Percentiles rank a stretch among this genome's conserved stretches.
Conservation (phyloP, 2,888 invertebrate genomes). For the Leptopilina myrica region DNA sequence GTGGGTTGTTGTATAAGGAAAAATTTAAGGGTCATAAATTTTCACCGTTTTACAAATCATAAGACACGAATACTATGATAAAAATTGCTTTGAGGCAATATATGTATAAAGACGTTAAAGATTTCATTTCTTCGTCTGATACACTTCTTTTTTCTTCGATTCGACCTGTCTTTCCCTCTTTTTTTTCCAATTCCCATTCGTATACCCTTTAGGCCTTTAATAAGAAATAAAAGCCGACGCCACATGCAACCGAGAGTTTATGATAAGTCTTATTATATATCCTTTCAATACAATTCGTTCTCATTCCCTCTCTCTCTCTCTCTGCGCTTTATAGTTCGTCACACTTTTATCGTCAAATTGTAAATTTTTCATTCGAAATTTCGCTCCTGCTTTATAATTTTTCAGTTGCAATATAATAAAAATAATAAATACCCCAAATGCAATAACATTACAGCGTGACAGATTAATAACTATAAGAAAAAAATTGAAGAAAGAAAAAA, state of each 20-base stretch:
- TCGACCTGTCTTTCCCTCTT: conserved; percentile 3
- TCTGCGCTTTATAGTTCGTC: conserved; percentile 17
- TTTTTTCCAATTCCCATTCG: conserved; percentile 21
- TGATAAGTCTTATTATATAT: conserved; percentile 36
- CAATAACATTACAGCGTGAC: not conserved
- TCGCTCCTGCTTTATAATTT: not conserved
- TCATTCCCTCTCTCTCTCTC: not conserved
- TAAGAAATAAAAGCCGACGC: conserved; percentile 33
- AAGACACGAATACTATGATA: conserved; percentile 3
- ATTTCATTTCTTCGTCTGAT: not conserved
- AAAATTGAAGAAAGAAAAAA: no score
- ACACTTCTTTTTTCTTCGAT: conserved; percentile 6
- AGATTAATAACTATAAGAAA: not conserved
- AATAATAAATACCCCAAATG: not conserved
- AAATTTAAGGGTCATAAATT: conserved; percentile 30
- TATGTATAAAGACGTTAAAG: not conserved
- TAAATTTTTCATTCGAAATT: not conserved
- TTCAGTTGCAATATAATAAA: not conserved
- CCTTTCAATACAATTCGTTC: conserved; percentile 24
- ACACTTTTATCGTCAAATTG: conserved; percentile 22
- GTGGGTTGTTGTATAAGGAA: not conserved
- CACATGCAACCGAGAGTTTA: conserved; percentile 20
- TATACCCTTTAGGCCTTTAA: conserved; percentile 1
- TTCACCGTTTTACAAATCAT: conserved; percentile 23
- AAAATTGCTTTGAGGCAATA: not conserved